Conservation (phyloP, 1,140 invertebrate genomes). For the Apocrypta bakeri region DNA sequence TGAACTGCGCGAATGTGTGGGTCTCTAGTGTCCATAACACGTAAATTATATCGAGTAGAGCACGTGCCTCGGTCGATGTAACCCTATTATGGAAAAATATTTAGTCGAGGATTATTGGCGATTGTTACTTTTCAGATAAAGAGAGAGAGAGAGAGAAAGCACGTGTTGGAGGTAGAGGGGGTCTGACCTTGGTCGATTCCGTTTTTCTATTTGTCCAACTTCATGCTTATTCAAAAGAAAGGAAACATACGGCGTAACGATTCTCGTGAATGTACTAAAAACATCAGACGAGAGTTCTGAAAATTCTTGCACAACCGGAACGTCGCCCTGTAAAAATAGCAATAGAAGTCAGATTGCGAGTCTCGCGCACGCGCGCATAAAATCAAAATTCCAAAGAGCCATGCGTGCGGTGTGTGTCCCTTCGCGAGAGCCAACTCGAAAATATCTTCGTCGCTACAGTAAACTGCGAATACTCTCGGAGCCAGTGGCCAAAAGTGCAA, state of each 20-base stretch:
- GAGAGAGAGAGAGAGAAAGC: too few relatives aligned
- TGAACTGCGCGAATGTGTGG: neutral
- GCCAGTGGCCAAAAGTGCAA: neutral
- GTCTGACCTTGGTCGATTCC: neutral
- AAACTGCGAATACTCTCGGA: neutral
- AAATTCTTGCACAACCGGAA: neutral
- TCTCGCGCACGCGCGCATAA: neutral
- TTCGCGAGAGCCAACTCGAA: neutral
- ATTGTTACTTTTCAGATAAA: too few relatives aligned
- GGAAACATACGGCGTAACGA: too few relatives aligned
- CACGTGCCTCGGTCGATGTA: too few relatives aligned
- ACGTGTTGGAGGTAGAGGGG: too few relatives aligned
- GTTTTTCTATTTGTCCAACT: too few relatives aligned
- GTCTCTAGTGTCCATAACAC: neutral
- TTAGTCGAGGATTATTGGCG: too few relatives aligned
- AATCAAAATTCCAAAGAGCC: neutral
- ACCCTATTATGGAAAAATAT: too few relatives aligned
- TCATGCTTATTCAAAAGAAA: too few relatives aligned
- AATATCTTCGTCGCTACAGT: neutral
- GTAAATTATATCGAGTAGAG: neutral
- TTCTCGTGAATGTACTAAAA: too few relatives aligned
- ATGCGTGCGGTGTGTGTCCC: neutral
- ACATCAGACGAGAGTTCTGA: too few relatives aligned
- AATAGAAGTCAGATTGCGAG: neutral
- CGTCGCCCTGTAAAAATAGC: neutral